Base-by-base conservation (phyloP, 2,888 invertebrate genomes). In the Heteromurus nitidus region DNA sequence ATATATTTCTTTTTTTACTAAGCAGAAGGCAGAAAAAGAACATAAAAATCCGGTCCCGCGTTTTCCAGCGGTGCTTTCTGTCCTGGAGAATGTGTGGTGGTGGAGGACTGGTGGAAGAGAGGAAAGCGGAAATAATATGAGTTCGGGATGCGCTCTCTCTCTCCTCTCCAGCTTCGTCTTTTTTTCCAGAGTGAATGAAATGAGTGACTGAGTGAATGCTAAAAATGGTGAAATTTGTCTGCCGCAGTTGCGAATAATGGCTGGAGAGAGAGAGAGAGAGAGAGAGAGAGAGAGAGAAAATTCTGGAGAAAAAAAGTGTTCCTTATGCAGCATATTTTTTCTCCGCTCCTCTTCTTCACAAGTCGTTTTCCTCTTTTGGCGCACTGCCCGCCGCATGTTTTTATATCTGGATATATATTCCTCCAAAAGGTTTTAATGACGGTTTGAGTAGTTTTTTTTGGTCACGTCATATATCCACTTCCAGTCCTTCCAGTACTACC, bases 221-320 rank as follows among this genome's bases (percentile, higher is more conserved):
- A 47, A 47, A 47, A 47, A 47, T 47, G 47, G 7, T n/a, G n/a
- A n/a, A n/a, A n/a, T n/a, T n/a, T n/a, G n/a, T 44, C n/a, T 84
- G 84, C 77, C 84, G 85, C 84, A 85, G 84, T 86, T 86, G 84
- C 82, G 82, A 85, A 85, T 84, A 85, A 85, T 84, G 84, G 85
- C 75, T 77, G 11, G 47, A 47, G 47, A 47, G n/a, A 47, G n/a
- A 47, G n/a, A 47, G 36, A 13, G 36, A 36, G 36, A 36, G 13
- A 36, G 5, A n/a, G n/a, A n/a, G n/a, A n/a, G n/a, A n/a, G n/a
- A n/a, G n/a, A n/a, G n/a, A n/a, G n/a, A n/a, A 13, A 9, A 13
- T 36, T 36, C 13, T 36, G 36, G 36, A 9, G 36, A 13, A 13
- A 36, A 36, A 36, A 36, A 5, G 36, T 36, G 36, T 3, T 47